A percentile compares a stretch with the other conserved stretches of the same genome.
Conservation (phyloP, 2,888 invertebrate genomes). For the Bembecia ichneumoniformis region DNA sequence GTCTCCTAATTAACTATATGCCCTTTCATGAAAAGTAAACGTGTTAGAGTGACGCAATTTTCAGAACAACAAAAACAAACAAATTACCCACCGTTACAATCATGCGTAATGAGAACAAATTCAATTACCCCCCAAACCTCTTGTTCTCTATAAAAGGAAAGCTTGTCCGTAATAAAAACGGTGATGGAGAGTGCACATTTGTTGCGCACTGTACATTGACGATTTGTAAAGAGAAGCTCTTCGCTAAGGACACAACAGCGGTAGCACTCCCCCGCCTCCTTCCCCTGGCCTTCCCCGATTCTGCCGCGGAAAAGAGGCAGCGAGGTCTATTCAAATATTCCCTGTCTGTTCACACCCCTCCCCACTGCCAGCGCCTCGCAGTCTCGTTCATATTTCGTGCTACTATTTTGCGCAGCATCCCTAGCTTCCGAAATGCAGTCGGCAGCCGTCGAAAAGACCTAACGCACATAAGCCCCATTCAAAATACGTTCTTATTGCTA, state of each 20-base stretch:
- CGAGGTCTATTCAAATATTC: slow-evolving; percentile 68
- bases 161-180: slow-evolving; percentile 43
- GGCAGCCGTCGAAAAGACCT: slow-evolving; percentile 58
- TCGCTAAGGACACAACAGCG: slow-evolving; percentile 68
- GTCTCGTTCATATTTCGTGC: slow-evolving; percentile 73
- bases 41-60: too few species aligned
- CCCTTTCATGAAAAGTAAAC: too few species aligned
- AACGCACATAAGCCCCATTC: slow-evolving; percentile 15
- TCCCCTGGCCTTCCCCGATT: slow-evolving; percentile 21
- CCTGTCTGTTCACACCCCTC: slow-evolving; percentile 65
- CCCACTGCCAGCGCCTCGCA: slow-evolving; percentile 71
- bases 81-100: neutral
- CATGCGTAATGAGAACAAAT: slow-evolving; percentile 56
- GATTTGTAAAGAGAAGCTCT: slow-evolving; percentile 52
- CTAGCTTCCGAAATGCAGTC: slow-evolving; percentile 66
- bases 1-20: too few species aligned
- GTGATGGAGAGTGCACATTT: slow-evolving; percentile 62
- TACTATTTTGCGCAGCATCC: slow-evolving; percentile 75
- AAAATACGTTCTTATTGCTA: slow-evolving; percentile 20
- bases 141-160: slow-evolving; percentile 42
- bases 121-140: slow-evolving; percentile 53
- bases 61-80: slow-evolving; percentile 1
- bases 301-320: slow-evolving; percentile 48
- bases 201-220: slow-evolving; percentile 55
- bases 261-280: slow-evolving; percentile 27